phyloP scores from a whole-genome alignment of 2,888 invertebrate species.

The Leistus spinibarbis region DNA sequence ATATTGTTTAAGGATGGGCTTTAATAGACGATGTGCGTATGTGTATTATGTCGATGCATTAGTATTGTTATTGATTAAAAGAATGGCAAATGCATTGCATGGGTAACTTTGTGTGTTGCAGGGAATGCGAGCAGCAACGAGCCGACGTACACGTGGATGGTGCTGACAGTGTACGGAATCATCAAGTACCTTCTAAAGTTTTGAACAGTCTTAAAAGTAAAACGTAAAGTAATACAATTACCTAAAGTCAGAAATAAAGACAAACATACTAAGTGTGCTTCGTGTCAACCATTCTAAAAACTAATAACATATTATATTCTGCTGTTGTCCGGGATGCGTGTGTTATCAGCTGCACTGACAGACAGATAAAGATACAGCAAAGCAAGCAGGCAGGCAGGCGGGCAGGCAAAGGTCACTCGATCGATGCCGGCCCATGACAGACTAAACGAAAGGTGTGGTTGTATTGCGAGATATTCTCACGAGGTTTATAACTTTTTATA shows the following conservation, averaged over 20 bases:
- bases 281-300: background rate
- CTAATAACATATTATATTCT: background rate
- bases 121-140: constrained; percentile 23
- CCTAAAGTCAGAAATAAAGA: background rate
- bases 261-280: background rate
- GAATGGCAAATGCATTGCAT: constrained; percentile 14
- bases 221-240: background rate
- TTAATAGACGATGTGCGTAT: no score
- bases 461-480: background rate
- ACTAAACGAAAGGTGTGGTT: background rate
- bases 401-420: background rate
- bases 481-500: background rate
- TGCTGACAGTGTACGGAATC: constrained; percentile 23
- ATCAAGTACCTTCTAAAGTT: constrained; percentile 31
- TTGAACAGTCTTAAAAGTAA: constrained; percentile 5
- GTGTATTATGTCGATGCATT: no score
- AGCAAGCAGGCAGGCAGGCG: background rate
- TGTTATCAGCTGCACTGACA: background rate
- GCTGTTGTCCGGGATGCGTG: background rate
- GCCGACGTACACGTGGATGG: constrained; percentile 20
- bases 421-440: background rate
- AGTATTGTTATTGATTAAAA: constrained; percentile 16
- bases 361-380: background rate
- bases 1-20: no score
- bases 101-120: constrained; percentile 5